Conservation (phyloP, 92 coral and sea anemone genomes). For the Metridium senile region DNA sequence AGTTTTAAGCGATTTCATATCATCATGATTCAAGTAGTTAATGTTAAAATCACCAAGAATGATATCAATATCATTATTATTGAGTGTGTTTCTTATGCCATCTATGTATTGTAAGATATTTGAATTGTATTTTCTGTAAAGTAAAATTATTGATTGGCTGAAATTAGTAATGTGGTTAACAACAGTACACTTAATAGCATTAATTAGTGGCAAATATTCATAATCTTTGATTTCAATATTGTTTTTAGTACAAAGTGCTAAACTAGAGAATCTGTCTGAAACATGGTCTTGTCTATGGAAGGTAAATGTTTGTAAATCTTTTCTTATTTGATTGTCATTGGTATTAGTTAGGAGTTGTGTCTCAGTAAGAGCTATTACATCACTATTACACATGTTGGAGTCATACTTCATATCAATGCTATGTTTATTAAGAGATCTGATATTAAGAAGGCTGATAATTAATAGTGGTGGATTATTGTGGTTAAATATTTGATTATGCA, state of each 20-base stretch:
- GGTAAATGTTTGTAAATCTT: conserved; percentile 36
- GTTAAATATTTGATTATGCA: background rate
- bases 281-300: conserved; percentile 43
- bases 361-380: conserved; percentile 46
- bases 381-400: conserved; percentile 33
- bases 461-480: conserved; percentile 1
- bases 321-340: conserved; percentile 31
- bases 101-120: conserved; percentile 18
- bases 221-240: conserved; percentile 29
- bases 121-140: conserved; percentile 37
- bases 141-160: conserved; percentile 24
- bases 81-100: conserved; percentile 28
- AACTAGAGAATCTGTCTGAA: conserved; percentile 52
- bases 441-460: conserved; percentile 35
- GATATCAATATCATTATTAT: conserved; percentile 39
- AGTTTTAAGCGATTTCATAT: conserved; percentile 40
- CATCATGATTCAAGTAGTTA: conserved; percentile 34
- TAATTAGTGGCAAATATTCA: conserved; percentile 37
- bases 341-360: conserved; percentile 53
- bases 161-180: conserved; percentile 18
- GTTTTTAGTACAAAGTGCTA: conserved; percentile 54
- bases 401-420: conserved; percentile 58
- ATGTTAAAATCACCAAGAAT: conserved; percentile 36
- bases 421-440: conserved; percentile 62
- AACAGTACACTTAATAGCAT: conserved; percentile 32